phyloP scores from a whole-genome alignment of 2,113 vertebrate species.

The Nesoenas mayeri region DNA sequence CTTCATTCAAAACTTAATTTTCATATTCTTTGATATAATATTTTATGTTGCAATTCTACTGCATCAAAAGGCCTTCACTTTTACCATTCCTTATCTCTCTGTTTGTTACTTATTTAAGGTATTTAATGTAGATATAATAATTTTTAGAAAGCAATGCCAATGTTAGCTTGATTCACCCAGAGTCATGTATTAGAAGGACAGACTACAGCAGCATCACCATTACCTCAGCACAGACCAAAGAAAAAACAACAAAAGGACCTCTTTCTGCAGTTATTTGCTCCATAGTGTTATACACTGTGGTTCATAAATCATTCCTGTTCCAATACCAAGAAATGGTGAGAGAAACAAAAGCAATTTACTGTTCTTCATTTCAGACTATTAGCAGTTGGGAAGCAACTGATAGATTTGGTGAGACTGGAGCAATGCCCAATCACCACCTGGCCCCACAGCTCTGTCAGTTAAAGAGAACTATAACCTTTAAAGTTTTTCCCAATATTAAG shows the following conservation, averaged over 20 bases:
- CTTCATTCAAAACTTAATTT: neutral
- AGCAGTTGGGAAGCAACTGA: neutral
- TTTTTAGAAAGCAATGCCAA: neutral
- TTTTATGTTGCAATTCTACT: neutral
- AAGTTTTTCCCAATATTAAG: neutral
- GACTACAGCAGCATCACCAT: neutral
- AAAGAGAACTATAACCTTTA: neutral
- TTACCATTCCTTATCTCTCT: neutral
- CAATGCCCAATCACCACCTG: rapidly evolving
- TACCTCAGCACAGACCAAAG: neutral
- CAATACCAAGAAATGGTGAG: neutral
- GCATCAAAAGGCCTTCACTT: neutral
- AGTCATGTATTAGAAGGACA: rapidly evolving
- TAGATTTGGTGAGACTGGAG: neutral
- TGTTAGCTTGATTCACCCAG: neutral
- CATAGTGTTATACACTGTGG: neutral
- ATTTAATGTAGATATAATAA: neutral
- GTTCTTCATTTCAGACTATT: neutral
- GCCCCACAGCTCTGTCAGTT: neutral
- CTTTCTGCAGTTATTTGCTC: neutral
- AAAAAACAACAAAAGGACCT: neutral
- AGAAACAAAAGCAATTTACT: slow-evolving; percentile 31
- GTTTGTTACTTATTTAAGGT: neutral
- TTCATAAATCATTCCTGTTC: slow-evolving; percentile 29
- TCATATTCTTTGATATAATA: neutral